Evolutionary conservation across 1,140 invertebrate species (phyloP).

Genomic region (Gonatopus flavifemur): DNA sequence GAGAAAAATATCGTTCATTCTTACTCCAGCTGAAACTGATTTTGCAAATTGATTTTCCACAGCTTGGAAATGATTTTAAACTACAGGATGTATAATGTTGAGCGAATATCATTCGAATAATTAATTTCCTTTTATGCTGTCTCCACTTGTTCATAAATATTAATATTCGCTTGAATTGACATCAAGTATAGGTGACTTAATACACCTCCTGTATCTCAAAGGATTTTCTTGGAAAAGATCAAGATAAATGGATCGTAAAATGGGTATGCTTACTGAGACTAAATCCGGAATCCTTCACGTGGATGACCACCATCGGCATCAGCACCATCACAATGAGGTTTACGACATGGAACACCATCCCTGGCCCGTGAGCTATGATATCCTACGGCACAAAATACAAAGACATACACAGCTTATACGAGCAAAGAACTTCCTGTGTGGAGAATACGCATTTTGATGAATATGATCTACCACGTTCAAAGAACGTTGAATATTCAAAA

Average conservation of each 20-base stretch:
- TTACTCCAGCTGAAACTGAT: too few relatives aligned
- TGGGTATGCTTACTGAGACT: slow-evolving; percentile 72
- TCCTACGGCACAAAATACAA: slow-evolving; percentile 63
- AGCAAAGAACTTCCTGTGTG: slow-evolving; percentile 11
- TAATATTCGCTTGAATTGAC: too few relatives aligned
- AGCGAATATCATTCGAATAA: too few relatives aligned
- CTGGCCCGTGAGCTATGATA: slow-evolving; percentile 68
- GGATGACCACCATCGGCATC: slow-evolving; percentile 77
- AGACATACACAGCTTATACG: slow-evolving; percentile 30
- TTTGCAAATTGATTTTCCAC: too few relatives aligned
- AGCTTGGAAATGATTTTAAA: too few relatives aligned
- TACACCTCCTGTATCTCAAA: neutral
- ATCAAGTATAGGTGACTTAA: slow-evolving; percentile 12
- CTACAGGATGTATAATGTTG: too few relatives aligned
- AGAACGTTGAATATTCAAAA: too few relatives aligned
- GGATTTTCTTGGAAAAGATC: too few relatives aligned
- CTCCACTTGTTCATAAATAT: too few relatives aligned
- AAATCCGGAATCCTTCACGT: slow-evolving; percentile 73
- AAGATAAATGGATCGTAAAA: slow-evolving; percentile 32
- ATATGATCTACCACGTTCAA: too few relatives aligned
- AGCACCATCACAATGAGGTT: slow-evolving; percentile 78
- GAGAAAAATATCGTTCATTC: too few relatives aligned
- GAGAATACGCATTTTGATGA: slow-evolving; percentile 2
- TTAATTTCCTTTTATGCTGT: too few relatives aligned
- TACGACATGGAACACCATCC: slow-evolving; percentile 71